phyloP scores from a whole-genome alignment of 2,113 vertebrate genomes.

The Collichthys lucidus region DNA sequence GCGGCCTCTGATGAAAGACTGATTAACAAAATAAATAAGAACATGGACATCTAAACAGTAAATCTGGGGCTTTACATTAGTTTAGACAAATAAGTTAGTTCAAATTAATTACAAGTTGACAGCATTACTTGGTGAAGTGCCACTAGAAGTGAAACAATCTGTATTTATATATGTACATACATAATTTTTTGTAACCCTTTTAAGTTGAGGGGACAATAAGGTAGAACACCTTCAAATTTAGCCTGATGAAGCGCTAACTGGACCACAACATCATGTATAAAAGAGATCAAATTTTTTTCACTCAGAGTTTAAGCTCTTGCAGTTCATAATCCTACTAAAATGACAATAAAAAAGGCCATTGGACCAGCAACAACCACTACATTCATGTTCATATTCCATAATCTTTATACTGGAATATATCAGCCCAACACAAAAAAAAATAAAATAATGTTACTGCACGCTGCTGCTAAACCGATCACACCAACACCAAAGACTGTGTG shows the following conservation, averaged over 20 bases:
- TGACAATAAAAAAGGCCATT: not conserved
- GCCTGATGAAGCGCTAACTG: not conserved
- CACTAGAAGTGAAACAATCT: not conserved
- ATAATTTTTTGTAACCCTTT: not conserved
- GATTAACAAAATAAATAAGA: too few species aligned
- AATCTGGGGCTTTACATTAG: too few species aligned
- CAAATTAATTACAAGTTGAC: not conserved
- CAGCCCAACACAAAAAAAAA: not conserved
- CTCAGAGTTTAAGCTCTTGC: not conserved
- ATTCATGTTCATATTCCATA: not conserved
- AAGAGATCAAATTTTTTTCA: not conserved
- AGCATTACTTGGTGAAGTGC: not conserved
- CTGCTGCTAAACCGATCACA: constrained; percentile 5
- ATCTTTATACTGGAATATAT: not conserved
- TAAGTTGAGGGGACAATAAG: not conserved
- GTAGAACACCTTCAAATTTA: not conserved
- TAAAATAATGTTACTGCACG: not conserved
- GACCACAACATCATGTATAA: not conserved
- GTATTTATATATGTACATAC: not conserved
- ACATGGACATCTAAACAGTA: too few species aligned
- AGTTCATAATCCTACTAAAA: not conserved
- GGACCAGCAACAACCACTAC: not conserved
- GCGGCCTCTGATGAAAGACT: too few species aligned
- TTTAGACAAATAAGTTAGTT: not conserved
- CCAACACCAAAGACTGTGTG: constrained; percentile 12